Conservation (phyloP, 2,888 invertebrate species). For the Agrotis segetum region DNA sequence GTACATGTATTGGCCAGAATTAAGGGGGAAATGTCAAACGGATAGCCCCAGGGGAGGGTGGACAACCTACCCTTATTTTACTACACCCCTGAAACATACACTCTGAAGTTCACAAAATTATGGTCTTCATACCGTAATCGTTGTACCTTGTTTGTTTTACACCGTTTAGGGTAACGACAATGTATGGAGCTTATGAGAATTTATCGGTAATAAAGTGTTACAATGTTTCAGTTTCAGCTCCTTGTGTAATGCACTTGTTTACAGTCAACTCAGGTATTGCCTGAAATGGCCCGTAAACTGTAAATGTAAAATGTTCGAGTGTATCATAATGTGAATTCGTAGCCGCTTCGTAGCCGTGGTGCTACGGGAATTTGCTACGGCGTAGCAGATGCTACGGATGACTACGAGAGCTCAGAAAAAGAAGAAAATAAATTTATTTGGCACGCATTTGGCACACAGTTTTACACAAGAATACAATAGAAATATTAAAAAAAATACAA, state of each 20-base stretch:
- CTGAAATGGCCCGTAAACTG: slow-evolving; percentile 31
- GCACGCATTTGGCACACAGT: too few relatives aligned
- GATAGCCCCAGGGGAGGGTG: slow-evolving; percentile 60
- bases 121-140: slow-evolving; percentile 40
- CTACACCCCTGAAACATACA: slow-evolving; percentile 46
- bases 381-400: slow-evolving; percentile 41
- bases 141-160: slow-evolving; percentile 42
- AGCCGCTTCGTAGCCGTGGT: slow-evolving; percentile 32
- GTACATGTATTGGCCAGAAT: slow-evolving; percentile 52
- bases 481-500: too few relatives aligned
- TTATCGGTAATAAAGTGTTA: slow-evolving; percentile 38
- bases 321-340: slow-evolving; percentile 16
- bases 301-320: slow-evolving; percentile 14
- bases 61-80: slow-evolving; percentile 60
- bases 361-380: slow-evolving; percentile 37
- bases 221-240: slow-evolving; percentile 30
- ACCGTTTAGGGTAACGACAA: slow-evolving; percentile 18
- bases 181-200: slow-evolving; percentile 35
- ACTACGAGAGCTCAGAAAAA: background rate
- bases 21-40: slow-evolving; percentile 67
- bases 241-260: slow-evolving; percentile 24
- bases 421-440: too few relatives aligned
- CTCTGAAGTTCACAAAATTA: slow-evolving; percentile 47
- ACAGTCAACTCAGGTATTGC: slow-evolving; percentile 30
- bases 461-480: too few relatives aligned